Evolutionary conservation across 1,140 invertebrate genomes (phyloP), one percentile per base, ranked within the genome.

Genomic region (Branchinecta lindahli): DNA sequence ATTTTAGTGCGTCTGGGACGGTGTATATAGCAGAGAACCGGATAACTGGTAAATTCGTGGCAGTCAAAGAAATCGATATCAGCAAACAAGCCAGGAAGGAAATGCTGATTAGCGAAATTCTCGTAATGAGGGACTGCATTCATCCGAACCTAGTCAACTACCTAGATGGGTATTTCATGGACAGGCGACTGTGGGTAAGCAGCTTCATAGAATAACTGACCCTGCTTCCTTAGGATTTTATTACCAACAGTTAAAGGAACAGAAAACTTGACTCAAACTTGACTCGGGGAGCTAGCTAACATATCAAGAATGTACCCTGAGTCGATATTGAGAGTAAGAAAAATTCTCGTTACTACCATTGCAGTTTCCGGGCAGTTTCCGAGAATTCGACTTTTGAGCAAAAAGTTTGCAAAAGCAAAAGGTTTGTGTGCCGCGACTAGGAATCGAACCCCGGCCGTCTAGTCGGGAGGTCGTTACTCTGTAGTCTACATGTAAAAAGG

Each of bases 101-200:
- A 79, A 82, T 96, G 71, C 94, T 97, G 77, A 83, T 97, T 72
- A 96, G 92, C 70, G 94, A 98, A 82, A 94, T 97, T 72, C 86
- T 92, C 75, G 91, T 97, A 3, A 86, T 95, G 79, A 91, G 92
- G 78, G 90, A 92, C 77, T 91, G 94, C 75, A 88, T 91, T 75
- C 96, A 98, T 80, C 90, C 91, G 72, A 99, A 99, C 81, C 82
- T 98, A 73, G 96, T 99, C 0, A 99, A 99, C 78, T 98, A 96
- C 77, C 82, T 98, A 0, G 94, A 98, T 75, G 89, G 88, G 18
- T 97, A 95, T 80, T 82, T 95, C 45, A 86, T 90, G 18, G 86
- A 88, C 46, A 90, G 96, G 74, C 91, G 96, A 79, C 82, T 98
- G 4, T 97, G 93, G 93, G 94, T 87, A 75, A 74, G 73, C 70